These are phyloP conservation scores for Hymenopus coronatus DNA, from an alignment of 2,888 invertebrate species.

Conservation along the genomic window DNA sequence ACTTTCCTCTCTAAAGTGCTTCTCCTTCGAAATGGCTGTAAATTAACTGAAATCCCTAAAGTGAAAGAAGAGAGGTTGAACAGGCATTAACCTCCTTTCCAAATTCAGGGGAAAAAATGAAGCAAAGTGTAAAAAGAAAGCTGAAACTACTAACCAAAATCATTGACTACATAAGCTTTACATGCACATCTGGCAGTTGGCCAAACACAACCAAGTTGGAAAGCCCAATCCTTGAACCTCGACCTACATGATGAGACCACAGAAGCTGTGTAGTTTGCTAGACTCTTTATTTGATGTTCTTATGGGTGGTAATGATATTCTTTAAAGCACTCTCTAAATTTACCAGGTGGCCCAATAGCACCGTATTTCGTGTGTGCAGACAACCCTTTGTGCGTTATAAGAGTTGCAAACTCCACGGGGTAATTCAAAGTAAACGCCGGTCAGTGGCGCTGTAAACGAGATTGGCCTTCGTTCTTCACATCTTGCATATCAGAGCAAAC, in stretches of 20 bases:
- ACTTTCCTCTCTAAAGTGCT: background rate
- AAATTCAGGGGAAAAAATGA: background rate
- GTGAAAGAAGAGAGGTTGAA: background rate
- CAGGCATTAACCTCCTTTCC: background rate
- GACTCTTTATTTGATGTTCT: background rate
- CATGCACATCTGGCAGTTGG: background rate
- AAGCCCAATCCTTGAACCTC: background rate
- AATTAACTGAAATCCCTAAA: background rate
- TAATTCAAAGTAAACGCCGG: too few species aligned
- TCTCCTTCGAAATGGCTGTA: background rate
- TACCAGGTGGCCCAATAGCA: too few species aligned
- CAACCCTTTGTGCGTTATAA: too few species aligned
- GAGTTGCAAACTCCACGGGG: too few species aligned
- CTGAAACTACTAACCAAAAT: background rate
- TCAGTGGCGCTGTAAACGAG: too few species aligned
- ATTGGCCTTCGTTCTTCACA: too few species aligned
- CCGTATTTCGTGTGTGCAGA: too few species aligned
- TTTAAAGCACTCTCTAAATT: background rate
- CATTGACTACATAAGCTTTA: background rate
- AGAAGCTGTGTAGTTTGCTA: background rate
- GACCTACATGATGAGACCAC: background rate
- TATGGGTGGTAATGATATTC: background rate
- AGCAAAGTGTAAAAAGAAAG: background rate
- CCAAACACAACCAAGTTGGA: background rate
- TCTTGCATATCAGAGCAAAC: too few species aligned